Evolutionary conservation across 92 coral and sea anemone species (phyloP).

Genomic region (Anthopleura xanthogrammica): DNA sequence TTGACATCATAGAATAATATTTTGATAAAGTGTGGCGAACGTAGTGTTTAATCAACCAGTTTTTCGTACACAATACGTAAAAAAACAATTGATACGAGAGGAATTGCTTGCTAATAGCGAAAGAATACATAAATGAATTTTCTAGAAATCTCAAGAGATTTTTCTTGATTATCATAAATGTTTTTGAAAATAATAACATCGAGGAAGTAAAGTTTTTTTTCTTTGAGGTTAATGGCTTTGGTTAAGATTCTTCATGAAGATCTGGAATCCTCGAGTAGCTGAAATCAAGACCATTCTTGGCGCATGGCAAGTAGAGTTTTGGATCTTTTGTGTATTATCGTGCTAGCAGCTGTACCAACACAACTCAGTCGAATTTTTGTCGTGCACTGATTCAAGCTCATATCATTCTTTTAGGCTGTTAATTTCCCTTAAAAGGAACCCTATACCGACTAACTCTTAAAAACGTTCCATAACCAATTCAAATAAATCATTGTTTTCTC

Average conservation of each 20-base stretch:
- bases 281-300: not conserved
- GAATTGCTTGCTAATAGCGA: slow-evolving; percentile 1
- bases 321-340: slow-evolving; percentile 29
- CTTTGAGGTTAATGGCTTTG: too few species aligned
- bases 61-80: slow-evolving; percentile 20
- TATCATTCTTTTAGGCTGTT: not conserved
- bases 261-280: slow-evolving; percentile 1
- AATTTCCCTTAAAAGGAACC: not conserved
- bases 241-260: slow-evolving; percentile 1
- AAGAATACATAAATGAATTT: not conserved
- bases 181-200: not conserved
- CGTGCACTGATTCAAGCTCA: slow-evolving; percentile 31
- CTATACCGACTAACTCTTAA: not conserved
- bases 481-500: too few species aligned
- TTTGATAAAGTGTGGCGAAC: not conserved
- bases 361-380: slow-evolving; percentile 19
- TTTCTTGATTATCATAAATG: not conserved
- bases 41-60: slow-evolving; percentile 12
- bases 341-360: slow-evolving; percentile 40
- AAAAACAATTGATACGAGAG: slow-evolving; percentile 7
- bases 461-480: too few species aligned
- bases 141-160: not conserved
- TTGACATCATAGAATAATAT: not conserved
- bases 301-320: slow-evolving; percentile 39
- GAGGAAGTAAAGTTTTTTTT: not conserved